phyloP scores from a whole-genome alignment of 2,113 vertebrate genomes.

The Xiphorhynchus elegans region DNA sequence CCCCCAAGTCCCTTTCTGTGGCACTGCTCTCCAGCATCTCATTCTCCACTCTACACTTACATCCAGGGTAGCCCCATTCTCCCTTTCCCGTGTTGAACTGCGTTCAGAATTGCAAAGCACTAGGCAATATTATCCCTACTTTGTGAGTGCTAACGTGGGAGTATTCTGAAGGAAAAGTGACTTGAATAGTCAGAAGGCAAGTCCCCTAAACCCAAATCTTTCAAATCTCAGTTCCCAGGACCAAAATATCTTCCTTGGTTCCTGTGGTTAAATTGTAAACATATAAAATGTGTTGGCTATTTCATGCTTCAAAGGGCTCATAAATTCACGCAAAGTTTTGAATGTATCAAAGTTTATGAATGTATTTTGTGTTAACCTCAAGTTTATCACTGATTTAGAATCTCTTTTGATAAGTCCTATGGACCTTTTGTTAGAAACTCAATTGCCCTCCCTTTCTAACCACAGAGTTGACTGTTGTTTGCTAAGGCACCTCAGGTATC shows the following conservation, averaged over 20 bases:
- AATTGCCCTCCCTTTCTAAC: not conserved
- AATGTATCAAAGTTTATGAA: not conserved
- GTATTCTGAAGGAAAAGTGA: not conserved
- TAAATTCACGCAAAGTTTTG: not conserved
- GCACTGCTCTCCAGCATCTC: not conserved
- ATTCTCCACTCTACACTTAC: not conserved
- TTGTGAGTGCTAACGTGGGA: not conserved
- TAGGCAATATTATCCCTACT: rapidly evolving
- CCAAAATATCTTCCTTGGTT: not conserved
- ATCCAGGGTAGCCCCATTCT: not conserved
- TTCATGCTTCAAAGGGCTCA: not conserved
- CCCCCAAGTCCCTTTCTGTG: not conserved
- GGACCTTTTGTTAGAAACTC: not conserved
- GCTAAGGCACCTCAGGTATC: not conserved
- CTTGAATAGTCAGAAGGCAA: not conserved
- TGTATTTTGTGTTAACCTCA: not conserved
- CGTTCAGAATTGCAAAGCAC: not conserved
- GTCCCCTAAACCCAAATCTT: not conserved
- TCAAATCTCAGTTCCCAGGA: not conserved
- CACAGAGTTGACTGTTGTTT: not conserved
- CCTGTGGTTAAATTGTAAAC: not conserved
- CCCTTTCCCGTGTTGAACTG: not conserved
- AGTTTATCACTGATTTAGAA: not conserved
- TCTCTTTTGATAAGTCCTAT: not conserved
- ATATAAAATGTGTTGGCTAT: not conserved